Evolutionary conservation across 2,797 vertebrate genomes (phyloP).

Genomic region (Decapterus maruadsi): DNA sequence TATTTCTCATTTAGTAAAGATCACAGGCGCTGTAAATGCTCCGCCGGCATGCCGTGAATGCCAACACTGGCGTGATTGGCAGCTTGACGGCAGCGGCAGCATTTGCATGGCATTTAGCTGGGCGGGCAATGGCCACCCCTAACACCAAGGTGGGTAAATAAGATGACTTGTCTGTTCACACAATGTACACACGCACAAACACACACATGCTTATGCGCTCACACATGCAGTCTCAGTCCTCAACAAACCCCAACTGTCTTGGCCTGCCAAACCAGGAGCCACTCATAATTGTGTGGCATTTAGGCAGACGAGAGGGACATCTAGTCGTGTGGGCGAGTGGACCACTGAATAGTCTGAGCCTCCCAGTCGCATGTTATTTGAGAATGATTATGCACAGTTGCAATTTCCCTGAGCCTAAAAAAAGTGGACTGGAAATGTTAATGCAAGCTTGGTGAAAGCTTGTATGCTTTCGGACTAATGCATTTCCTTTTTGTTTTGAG

Average conservation of each 20-base stretch:
- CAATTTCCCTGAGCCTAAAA: constrained; percentile 37
- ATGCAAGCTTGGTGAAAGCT: background rate
- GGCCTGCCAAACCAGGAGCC: constrained; percentile 68
- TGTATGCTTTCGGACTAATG: constrained; percentile 2
- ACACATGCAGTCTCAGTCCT: constrained; percentile 70
- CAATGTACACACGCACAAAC: constrained; percentile 69
- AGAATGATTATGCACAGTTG: constrained; percentile 48
- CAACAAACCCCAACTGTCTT: constrained; percentile 72
- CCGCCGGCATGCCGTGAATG: constrained; percentile 96
- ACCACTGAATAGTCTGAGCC: constrained; percentile 48
- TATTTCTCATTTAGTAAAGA: constrained; percentile 99
- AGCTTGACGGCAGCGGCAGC: constrained; percentile 94
- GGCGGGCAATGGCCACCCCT: constrained; percentile 77
- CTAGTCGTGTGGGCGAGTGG: constrained; percentile 58
- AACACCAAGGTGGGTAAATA: constrained; percentile 86
- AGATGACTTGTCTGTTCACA: constrained; percentile 85
- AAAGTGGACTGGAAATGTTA: constrained; percentile 19
- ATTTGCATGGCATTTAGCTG: constrained; percentile 99
- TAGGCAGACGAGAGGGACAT: constrained; percentile 70
- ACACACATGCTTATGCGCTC: constrained; percentile 62
- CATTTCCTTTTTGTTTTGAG: background rate
- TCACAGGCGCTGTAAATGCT: constrained; percentile 94
- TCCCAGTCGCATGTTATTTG: constrained; percentile 57
- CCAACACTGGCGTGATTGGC: constrained; percentile 93
- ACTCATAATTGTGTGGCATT: constrained; percentile 83